These are phyloP conservation scores for Smithornis capensis DNA, from an alignment of 2,113 vertebrate genomes.

Conservation along the genomic window DNA sequence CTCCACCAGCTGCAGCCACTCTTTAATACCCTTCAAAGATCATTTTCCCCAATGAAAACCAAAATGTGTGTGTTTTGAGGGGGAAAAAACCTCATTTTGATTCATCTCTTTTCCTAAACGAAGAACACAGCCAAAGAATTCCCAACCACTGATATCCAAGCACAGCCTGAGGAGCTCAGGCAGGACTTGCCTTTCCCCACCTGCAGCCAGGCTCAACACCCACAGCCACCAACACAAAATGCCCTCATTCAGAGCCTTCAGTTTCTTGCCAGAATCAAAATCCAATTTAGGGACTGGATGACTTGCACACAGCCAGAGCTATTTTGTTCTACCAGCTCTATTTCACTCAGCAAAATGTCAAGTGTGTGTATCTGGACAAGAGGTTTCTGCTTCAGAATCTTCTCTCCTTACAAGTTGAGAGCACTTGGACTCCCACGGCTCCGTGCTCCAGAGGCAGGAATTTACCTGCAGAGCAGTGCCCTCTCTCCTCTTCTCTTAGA, in stretches of 20 bases:
- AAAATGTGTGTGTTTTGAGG: background rate
- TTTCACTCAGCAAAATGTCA: conserved; percentile 14
- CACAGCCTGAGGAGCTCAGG: background rate
- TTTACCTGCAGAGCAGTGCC: background rate
- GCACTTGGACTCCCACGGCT: background rate
- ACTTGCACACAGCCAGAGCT: background rate
- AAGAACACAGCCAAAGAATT: background rate
- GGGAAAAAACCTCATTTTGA: accelerated
- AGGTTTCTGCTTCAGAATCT: conserved; percentile 13
- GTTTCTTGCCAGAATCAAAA: background rate
- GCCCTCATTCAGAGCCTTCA: background rate
- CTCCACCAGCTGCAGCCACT: background rate
- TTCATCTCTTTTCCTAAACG: background rate
- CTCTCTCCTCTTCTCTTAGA: background rate
- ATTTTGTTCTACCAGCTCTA: background rate
- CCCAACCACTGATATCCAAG: background rate
- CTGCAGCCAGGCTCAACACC: background rate
- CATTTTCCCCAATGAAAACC: background rate
- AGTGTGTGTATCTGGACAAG: background rate
- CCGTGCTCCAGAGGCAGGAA: background rate
- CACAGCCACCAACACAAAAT: background rate
- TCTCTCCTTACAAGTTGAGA: background rate
- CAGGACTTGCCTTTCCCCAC: background rate
- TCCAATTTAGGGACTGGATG: background rate
- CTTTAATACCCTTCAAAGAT: background rate